Base-by-base conservation (phyloP, 2,888 invertebrate species). In the Helleia helle region DNA sequence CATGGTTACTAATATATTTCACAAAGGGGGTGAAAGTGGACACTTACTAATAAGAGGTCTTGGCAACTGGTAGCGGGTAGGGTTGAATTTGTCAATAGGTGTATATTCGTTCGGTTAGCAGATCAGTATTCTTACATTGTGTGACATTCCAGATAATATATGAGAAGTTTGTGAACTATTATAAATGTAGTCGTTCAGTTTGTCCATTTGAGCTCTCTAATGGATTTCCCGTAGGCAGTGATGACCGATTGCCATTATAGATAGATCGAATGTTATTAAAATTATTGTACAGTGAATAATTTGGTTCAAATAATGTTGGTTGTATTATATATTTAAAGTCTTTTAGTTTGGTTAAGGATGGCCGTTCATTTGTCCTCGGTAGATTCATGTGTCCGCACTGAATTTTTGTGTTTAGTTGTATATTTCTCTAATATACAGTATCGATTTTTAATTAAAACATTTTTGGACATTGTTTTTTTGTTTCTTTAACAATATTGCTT, bases 41-140 rank as follows among this genome's bases (percentile, higher is more conserved):
- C 40, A 40, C 40, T 40, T 40, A 40, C 24, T 31, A 31, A 40
- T 40, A 29, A 24, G 40, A 30, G 29, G 30, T 40, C 34, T 40
- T 25, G 40, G 31, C 31, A 9, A 24, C 12, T 9, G 40, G 40
- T 40, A 40, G 31, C 25, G 40, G 40, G 31, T 38, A 38, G 38
- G 22, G 25, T 25, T 26, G 56, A 54, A 25, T 40, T 30, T 64
- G 64, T 63, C 65, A 65, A 61, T 62, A 65, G 66, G 65, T 71
- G 68, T 73, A 71, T 72, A 69, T 73, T 74, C 71, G 71, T 74
- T 73, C 15, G 63, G 73, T 70, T 71, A 76, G 80, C 71, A 76
- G 73, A 83, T 80, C 83, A 84, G 83, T 84, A 84, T 84, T 84
- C 75, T 75, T 71, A 73, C 71, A 76, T 69, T 80, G 77, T 76